Percentiles rank a stretch among this genome's conserved stretches.
These are phyloP conservation scores for Sturmia bella DNA, from an alignment of 2,888 invertebrate genomes.

Conservation along the genomic window DNA sequence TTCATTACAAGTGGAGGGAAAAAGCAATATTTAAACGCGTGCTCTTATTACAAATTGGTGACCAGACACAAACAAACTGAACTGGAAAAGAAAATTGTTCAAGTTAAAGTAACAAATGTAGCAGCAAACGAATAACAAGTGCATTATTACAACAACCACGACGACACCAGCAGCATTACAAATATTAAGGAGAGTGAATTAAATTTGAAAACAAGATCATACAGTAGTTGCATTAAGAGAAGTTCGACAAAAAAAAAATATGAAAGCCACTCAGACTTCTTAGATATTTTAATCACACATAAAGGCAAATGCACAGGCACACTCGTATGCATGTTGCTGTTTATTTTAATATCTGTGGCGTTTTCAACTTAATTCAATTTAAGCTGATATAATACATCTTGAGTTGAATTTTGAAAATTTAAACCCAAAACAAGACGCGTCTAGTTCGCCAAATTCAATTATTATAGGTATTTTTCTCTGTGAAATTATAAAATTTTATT, in stretches of 20 bases:
- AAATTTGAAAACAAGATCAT: constrained; percentile 49
- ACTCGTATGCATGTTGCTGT: too few relatives aligned
- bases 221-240: constrained; percentile 53
- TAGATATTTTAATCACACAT: constrained; percentile 35
- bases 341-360: too few relatives aligned
- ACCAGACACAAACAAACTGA: constrained; percentile 62
- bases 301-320: not conserved
- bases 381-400: too few relatives aligned
- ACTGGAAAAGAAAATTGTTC: constrained; percentile 26
- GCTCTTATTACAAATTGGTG: constrained; percentile 67
- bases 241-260: constrained; percentile 38
- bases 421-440: too few relatives aligned
- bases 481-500: too few relatives aligned
- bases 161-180: not conserved
- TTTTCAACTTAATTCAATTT: too few relatives aligned
- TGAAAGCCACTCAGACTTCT: constrained; percentile 22
- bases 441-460: too few relatives aligned
- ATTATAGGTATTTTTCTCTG: too few relatives aligned
- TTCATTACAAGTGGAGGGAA: constrained; percentile 25
- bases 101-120: constrained; percentile 45
- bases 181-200: constrained; percentile 32
- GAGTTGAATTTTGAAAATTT: too few relatives aligned
- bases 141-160: constrained; percentile 35
- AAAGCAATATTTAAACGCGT: constrained; percentile 58
- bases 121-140: constrained; percentile 52